These are phyloP conservation scores for Hydropsyche tenuis DNA, from an alignment of 1,140 invertebrate species.

Conservation along the genomic window DNA sequence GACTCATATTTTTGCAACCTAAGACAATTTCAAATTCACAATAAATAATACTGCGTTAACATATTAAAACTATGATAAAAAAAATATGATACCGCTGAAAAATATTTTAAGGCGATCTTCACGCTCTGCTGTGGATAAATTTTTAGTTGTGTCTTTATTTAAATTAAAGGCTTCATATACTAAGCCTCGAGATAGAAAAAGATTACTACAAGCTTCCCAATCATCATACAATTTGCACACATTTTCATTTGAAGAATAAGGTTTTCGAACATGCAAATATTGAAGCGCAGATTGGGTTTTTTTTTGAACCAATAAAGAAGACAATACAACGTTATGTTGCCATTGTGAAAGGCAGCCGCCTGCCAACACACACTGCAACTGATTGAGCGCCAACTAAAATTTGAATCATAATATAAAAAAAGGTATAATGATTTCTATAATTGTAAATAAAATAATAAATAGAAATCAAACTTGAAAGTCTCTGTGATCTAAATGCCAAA, in stretches of 20 bases:
- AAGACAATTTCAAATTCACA: slow-evolving; percentile 24
- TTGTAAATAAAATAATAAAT: slow-evolving; percentile 12
- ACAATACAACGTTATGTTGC: slow-evolving; percentile 61
- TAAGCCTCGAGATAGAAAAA: slow-evolving; percentile 57
- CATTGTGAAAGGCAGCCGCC: slow-evolving; percentile 59
- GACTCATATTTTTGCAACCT: slow-evolving; percentile 58
- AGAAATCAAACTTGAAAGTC: slow-evolving; percentile 66
- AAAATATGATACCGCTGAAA: slow-evolving; percentile 54
- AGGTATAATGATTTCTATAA: slow-evolving; percentile 27
- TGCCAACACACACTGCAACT: slow-evolving; percentile 58
- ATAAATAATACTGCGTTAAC: neutral
- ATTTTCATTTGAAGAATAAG: slow-evolving; percentile 22
- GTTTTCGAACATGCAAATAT: slow-evolving; percentile 52
- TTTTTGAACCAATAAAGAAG: slow-evolving; percentile 58
- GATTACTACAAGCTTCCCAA: slow-evolving; percentile 58
- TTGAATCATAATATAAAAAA: slow-evolving; percentile 38
- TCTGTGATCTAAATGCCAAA: slow-evolving; percentile 86
- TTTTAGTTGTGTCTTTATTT: slow-evolving; percentile 55
- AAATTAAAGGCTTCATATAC: slow-evolving; percentile 60
- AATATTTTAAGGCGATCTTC: slow-evolving; percentile 55
- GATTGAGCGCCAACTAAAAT: slow-evolving; percentile 63
- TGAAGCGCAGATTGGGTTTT: slow-evolving; percentile 55
- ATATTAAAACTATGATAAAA: neutral
- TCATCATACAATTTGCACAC: slow-evolving; percentile 54
- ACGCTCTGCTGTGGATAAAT: slow-evolving; percentile 52